Evolutionary conservation across 1,140 invertebrate genomes (phyloP).

Genomic region (Palaemon carinicauda): DNA sequence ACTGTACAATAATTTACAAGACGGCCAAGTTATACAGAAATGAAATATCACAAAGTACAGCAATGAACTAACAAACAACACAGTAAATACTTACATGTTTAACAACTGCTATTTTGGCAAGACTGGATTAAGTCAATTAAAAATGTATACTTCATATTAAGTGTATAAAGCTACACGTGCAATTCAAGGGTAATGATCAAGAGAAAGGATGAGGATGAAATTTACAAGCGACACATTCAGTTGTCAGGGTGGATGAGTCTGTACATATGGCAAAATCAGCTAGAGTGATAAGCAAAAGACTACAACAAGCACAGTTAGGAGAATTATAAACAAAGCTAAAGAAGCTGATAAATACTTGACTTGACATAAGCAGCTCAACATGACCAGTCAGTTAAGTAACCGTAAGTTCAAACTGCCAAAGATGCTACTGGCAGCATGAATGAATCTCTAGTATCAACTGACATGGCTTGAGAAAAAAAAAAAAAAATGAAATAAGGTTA

Average conservation of each 20-base stretch:
- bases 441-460: neutral
- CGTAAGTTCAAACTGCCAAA: neutral
- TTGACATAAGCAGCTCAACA: neutral
- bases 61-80: no score
- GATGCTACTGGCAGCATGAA: neutral
- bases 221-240: no score
- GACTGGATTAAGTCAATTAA: no score
- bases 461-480: neutral
- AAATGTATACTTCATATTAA: no score
- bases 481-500: neutral
- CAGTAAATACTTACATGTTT: no score
- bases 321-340: neutral
- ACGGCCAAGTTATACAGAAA: no score
- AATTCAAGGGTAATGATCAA: no score
- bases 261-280: neutral
- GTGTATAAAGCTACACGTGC: no score
- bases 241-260: neutral
- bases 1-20: no score
- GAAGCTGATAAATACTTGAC: neutral
- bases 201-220: no score
- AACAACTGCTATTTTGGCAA: no score
- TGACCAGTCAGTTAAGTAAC: neutral
- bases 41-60: no score
- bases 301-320: neutral
- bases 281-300: neutral